Base-by-base conservation (phyloP, 2,113 vertebrate species). In the Myocastor coypus region DNA sequence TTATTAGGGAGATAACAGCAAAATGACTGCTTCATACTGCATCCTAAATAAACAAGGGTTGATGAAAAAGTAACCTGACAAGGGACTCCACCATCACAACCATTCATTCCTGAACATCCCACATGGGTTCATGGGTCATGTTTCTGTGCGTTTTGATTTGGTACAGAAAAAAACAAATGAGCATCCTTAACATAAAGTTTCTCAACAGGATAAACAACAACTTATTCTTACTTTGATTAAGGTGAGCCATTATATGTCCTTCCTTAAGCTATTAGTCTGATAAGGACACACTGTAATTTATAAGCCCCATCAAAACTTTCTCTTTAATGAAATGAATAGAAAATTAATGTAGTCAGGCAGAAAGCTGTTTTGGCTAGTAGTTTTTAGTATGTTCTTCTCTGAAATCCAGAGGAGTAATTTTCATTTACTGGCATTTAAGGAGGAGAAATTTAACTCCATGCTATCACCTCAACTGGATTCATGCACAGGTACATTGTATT, bases 181-280 rank as follows among this genome's bases (percentile, higher is more conserved):
- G 83, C 61, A 97, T 90, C 69, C 87, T 96, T 71, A 50, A 98
- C 92, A n/a, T 77, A 84, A 94, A 88, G 83, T 95, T 98, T 93
- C 96, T 98, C 98, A 97, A 96, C 93, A 97, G 94, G 71, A 97
- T 98, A 98, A 98, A 98, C 95, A 98, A 97, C 80, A 97, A 96
- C 96, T 97, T 97, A 94, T 91, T 97, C 91, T 98, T 98, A 97
- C 96, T 98, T 98, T 98, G 98, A 98, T 98, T 98, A 98, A 98
- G 92, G 95, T 98, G 97, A 97, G 89, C 93, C 97, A 98, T 98
- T 98, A 98, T 93, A 96, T 93, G 83, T 96, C 98, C 98, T 98
- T 97, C 97, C 96, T 97, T 89, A 96, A 98, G 98, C 98, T 98
- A 98, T 98, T 98, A 98, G 95, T 98, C 96, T 98, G 90, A 96